Base-by-base conservation (phyloP, 2,888 invertebrate genomes). In the Troides oblongomaculatus region DNA sequence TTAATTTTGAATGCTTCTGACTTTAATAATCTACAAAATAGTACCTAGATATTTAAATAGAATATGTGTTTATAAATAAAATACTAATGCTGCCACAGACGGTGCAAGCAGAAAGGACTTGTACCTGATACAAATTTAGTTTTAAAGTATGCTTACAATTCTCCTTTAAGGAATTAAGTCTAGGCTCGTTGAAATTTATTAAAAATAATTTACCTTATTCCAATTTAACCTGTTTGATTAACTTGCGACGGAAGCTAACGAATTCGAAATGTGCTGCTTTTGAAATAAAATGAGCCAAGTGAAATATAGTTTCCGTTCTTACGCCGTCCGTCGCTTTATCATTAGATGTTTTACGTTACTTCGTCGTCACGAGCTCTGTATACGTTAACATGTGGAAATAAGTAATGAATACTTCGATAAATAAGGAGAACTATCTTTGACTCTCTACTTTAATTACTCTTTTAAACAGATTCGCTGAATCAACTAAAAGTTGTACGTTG, bases 381-480 rank as follows among this genome's bases (percentile, higher is more conserved):
- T 62, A 62, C 62, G 66, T n/a, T 50, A 62, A 30, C 58, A 70
- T 39, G 46, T 65, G n/a, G 23, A 62, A 57, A 57, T 57, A 65
- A 53, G 4, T 69, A 69, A 65, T 65, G 62, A 65, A 61, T 69
- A 70, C 50, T 66, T 62, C 59, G 23, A 70, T 62, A 65, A 50
- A 57, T 62, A 23, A 25, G 56, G 46, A 43, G 63, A 63, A 66
- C 60, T 66, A 59, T 62, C 43, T 56, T 30, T 66, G 66, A 63
- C 63, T 70, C 66, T 70, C 56, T 58, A 70, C 63, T 60, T 66
- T 18, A 59, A 58, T 63, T 53, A n/a, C 53, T 53, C 50, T 50
- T 58, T 66, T 70, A 63, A 70, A 70, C n/a, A 64, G 66, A 70
- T 63, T 70, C 66, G 43, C 66, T 66, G 60, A 70, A 66, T 66